phyloP scores from a whole-genome alignment of 1,140 invertebrate species.

The Hyles euphorbiae region DNA sequence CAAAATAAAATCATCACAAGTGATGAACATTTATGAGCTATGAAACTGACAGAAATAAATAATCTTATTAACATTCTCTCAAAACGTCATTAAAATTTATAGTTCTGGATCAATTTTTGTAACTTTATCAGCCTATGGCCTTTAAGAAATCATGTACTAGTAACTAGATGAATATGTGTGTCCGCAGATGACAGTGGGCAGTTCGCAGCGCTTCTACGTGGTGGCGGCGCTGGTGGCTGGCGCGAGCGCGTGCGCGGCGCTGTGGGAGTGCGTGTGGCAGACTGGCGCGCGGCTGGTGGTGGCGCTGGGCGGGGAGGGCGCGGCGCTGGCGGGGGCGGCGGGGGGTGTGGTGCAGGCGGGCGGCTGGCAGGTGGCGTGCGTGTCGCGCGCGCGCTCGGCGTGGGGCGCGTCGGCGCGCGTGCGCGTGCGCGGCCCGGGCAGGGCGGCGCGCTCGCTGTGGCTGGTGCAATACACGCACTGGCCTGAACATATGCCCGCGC shows the following conservation, averaged over 20 bases:
- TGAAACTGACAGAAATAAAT: too few relatives aligned
- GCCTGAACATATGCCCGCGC: conserved; percentile 81
- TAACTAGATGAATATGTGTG: too few relatives aligned
- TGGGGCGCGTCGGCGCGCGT: conserved; percentile 55
- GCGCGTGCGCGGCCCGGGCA: conserved; percentile 33
- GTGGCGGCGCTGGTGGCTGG: conserved; percentile 61
- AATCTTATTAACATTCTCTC: too few relatives aligned
- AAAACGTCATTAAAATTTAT: too few relatives aligned
- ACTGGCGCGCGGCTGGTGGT: conserved; percentile 85
- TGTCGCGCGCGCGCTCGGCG: conserved; percentile 62
- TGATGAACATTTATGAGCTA: too few relatives aligned
- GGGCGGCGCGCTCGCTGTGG: conserved; percentile 79
- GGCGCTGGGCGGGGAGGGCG: conserved; percentile 63
- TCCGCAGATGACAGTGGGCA: conserved; percentile 82
- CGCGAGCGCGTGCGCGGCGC: conserved; percentile 52
- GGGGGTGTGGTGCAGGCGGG: conserved; percentile 54
- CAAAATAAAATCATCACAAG: too few relatives aligned
- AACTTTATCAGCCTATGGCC: too few relatives aligned
- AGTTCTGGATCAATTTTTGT: too few relatives aligned
- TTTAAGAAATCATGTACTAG: too few relatives aligned
- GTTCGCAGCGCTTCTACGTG: conserved; percentile 88
- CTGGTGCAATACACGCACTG: conserved; percentile 88
- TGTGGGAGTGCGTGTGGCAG: conserved; percentile 95
- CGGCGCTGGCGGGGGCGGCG: conserved; percentile 62
- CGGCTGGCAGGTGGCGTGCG: conserved; percentile 78